Conservation (phyloP, 1,140 invertebrate species). For the Rhopalosiphum maidis region DNA sequence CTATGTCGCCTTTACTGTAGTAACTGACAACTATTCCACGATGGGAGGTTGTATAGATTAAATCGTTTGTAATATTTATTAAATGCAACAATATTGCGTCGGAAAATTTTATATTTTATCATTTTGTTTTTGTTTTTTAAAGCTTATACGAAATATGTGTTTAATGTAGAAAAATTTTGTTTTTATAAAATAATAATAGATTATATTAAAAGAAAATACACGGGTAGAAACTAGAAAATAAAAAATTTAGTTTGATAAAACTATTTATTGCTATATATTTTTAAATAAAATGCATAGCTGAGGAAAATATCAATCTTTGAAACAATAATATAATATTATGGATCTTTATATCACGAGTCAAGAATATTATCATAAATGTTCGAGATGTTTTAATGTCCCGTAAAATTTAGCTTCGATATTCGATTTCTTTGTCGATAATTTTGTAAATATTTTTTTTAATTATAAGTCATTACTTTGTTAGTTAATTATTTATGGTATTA, state of each 20-base stretch:
- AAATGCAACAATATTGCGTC: not conserved
- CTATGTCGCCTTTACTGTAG: not conserved
- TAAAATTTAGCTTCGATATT: not conserved
- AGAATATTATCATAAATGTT: not conserved
- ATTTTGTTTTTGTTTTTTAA: not conserved
- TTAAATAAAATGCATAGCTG: not conserved
- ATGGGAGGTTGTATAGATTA: not conserved
- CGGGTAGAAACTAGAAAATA: not conserved
- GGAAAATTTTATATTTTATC: not conserved
- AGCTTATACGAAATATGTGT: not conserved
- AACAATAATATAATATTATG: not conserved
- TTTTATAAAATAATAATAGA: not conserved
- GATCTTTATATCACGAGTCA: not conserved
- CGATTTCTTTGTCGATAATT: not conserved
- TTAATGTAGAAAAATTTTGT: not conserved
- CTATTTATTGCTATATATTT: not conserved
- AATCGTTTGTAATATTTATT: not conserved
- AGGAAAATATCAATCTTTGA: not conserved
- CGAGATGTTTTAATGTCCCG: not conserved
- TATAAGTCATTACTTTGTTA: not conserved
- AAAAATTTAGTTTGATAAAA: not conserved
- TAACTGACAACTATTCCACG: too few relatives aligned
- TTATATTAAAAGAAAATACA: not conserved
- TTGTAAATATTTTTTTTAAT: not conserved
- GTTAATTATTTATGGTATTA: not conserved